A percentile compares a stretch with the other conserved stretches of the same genome.
phyloP scores from a whole-genome alignment of 1,140 invertebrate species.

The Drosophila pandora region DNA sequence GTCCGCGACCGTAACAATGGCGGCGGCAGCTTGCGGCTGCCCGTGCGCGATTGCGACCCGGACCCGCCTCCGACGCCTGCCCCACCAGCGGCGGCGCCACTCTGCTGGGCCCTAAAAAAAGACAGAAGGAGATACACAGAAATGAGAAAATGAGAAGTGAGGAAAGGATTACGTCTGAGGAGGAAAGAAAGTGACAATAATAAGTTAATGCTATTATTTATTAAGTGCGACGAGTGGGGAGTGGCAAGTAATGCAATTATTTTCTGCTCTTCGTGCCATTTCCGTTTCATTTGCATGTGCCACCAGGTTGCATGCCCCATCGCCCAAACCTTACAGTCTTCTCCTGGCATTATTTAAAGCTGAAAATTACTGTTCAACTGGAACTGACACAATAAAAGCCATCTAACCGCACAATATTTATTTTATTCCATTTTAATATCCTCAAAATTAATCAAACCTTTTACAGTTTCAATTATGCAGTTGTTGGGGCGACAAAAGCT shows the following conservation, averaged over 20 bases:
- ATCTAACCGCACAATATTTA: background rate
- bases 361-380: too few relatives aligned
- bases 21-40: slow-evolving; percentile 85
- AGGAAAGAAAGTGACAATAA: slow-evolving; percentile 55
- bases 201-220: slow-evolving; percentile 76
- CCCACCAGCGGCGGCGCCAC: slow-evolving; percentile 86
- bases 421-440: background rate
- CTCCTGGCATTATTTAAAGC: background rate
- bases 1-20: slow-evolving; percentile 93
- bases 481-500: background rate
- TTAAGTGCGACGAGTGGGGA: slow-evolving; percentile 48
- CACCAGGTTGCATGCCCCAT: background rate
- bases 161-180: slow-evolving; percentile 38
- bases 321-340: background rate
- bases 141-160: slow-evolving; percentile 18
- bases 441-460: background rate
- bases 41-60: slow-evolving; percentile 75
- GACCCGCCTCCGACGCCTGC: slow-evolving; percentile 78
- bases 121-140: slow-evolving; percentile 38
- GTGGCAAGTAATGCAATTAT: slow-evolving; percentile 67
- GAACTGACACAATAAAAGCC: too few relatives aligned
- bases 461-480: background rate
- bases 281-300: slow-evolving; percentile 65
- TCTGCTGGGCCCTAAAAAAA: slow-evolving; percentile 70
- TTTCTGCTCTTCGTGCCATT: slow-evolving; percentile 49